Base-by-base conservation (phyloP, 2,113 vertebrate species). In the Anoura caudifer region DNA sequence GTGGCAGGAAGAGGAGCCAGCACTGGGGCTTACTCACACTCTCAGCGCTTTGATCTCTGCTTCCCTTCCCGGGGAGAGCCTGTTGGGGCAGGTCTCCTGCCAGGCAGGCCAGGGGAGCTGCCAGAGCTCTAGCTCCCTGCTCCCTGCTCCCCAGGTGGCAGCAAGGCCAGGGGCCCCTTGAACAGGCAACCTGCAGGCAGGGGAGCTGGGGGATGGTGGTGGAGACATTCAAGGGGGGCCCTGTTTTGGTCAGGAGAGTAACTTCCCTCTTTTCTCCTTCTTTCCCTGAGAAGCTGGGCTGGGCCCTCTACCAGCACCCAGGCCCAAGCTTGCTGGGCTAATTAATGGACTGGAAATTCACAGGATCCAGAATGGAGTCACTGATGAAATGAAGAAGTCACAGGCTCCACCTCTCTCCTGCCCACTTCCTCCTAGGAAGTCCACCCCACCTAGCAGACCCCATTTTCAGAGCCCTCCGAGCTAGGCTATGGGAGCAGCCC, bases 21-120 rank as follows among this genome's bases (percentile, higher is more conserved):
- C 38, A 52, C 45, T 76, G 50, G 97, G 96, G 97, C 97, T 95
- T 96, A 97, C 97, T 98, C 97, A 93, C 9, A 67, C 43, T 24
- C 97, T 20, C 54, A 82, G 95, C 4, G 76, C 98, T 97, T 98
- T 98, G 98, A 98, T 98, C 98, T 98, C 95, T 11, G 67, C 28
- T 70, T 67, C 67, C 80, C 38, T 77, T 97, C 97, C 96, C 69
- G 0, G 65, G 52, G 72, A 96, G 95, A 85, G 95, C 97, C 92
- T 92, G 94, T 97, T 52, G 24, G 94, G 97, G 98, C 98, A 98
- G 96, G 97, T 95, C 98, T 87, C 98, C 93, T 90, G 97, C 97
- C 50, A 16, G 96, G 95, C 95, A 86, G 89, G 94, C 84, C 90
- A 36, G 14, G 75, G 92, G 90, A 94, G 91, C 33, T 31, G 85